These are phyloP conservation scores for Phthorimaea operculella DNA, from an alignment of 1,140 invertebrate genomes.

Conservation along the genomic window DNA sequence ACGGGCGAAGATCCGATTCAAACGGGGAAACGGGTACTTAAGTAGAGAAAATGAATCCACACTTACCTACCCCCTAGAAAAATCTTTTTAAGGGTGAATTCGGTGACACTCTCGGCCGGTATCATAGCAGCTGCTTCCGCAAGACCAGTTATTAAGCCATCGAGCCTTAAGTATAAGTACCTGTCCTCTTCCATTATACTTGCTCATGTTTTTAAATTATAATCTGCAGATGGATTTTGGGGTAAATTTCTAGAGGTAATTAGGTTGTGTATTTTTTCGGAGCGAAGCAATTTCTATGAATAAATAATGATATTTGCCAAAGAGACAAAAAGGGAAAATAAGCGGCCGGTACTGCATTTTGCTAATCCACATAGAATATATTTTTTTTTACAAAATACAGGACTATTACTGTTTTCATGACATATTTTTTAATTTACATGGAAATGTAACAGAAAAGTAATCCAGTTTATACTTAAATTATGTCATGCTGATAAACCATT, in stretches of 20 bases:
- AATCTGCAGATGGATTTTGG: conserved; percentile 25
- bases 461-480: too few relatives aligned
- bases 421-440: too few relatives aligned
- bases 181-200: conserved; percentile 36
- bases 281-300: conserved; percentile 15
- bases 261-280: conserved; percentile 2
- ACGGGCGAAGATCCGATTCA: too few relatives aligned
- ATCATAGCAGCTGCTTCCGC: conserved; percentile 63
- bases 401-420: too few relatives aligned
- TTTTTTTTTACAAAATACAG: too few relatives aligned
- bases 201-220: conserved; percentile 55
- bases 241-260: conserved; percentile 11
- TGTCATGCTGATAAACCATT: too few relatives aligned
- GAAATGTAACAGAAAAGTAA: too few relatives aligned
- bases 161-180: conserved; percentile 30
- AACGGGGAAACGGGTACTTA: too few relatives aligned
- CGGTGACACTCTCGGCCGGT: conserved; percentile 59
- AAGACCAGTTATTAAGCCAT: conserved; percentile 65
- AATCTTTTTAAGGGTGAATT: conserved; percentile 55
- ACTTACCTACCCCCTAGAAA: conserved; percentile 14
- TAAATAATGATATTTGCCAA: too few relatives aligned
- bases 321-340: too few relatives aligned
- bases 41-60: not conserved
- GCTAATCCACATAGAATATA: too few relatives aligned
- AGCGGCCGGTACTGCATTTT: too few relatives aligned